Conservation (phyloP, 2,797 vertebrate genomes). For the Lepilemur ruficaudatus region DNA sequence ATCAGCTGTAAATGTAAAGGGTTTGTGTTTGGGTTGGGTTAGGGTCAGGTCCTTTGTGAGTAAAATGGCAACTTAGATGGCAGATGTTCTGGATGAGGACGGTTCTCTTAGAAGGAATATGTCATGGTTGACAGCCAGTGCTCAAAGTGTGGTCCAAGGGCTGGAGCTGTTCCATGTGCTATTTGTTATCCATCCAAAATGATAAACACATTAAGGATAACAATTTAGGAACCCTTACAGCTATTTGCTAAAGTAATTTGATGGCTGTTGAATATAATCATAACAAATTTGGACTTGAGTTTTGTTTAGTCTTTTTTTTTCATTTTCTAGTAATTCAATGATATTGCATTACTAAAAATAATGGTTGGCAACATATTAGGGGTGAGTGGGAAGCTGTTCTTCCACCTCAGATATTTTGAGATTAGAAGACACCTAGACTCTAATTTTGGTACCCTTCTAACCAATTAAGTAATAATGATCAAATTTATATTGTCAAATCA, state of each 20-base stretch:
- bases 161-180: background rate
- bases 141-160: background rate
- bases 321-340: constrained; percentile 12
- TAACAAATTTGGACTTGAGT: background rate
- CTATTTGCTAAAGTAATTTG: background rate
- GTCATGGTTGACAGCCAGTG: background rate
- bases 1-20: background rate
- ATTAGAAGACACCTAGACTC: background rate
- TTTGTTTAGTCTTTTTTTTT: background rate
- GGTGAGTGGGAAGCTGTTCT: background rate
- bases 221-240: background rate
- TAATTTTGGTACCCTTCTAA: background rate
- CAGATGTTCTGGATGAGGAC: background rate
- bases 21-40: background rate
- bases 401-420: background rate
- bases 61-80: background rate
- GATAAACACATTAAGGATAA: background rate
- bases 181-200: background rate
- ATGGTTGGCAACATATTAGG: background rate
- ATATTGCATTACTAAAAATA: background rate
- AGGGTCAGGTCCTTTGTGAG: background rate
- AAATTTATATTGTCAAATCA: background rate
- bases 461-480: constrained; percentile 7
- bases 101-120: background rate
- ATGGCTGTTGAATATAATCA: background rate